phyloP scores from a whole-genome alignment of 2,888 invertebrate species.

The Pseudanteris insignis region DNA sequence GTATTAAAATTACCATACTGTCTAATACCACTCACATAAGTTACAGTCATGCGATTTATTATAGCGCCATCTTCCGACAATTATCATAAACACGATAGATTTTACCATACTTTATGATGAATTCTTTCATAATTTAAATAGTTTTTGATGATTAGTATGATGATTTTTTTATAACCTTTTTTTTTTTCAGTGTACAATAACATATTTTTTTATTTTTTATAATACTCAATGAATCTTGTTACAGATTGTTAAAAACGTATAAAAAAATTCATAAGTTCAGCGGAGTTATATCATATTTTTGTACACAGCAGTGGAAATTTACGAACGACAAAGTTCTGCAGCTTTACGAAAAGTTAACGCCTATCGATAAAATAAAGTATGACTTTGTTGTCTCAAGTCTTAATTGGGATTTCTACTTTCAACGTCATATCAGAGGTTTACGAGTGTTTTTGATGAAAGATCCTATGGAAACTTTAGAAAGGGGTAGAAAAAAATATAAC shows the following conservation, averaged over 20 bases:
- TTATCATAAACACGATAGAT: too few species aligned
- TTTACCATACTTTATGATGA: too few species aligned
- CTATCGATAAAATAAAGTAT: constrained; percentile 72
- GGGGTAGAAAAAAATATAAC: constrained; percentile 68
- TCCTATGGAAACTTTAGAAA: constrained; percentile 74
- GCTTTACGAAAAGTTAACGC: constrained; percentile 72
- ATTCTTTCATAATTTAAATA: too few species aligned
- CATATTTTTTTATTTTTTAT: constrained; percentile 5
- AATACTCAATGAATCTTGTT: too few species aligned
- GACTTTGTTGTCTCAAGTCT: constrained; percentile 76
- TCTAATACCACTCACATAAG: too few species aligned
- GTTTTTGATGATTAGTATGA: too few species aligned
- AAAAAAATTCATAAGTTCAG: constrained; percentile 78
- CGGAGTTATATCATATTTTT: constrained; percentile 79
- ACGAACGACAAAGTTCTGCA: constrained; percentile 70
- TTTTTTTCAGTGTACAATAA: background rate
- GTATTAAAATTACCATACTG: too few species aligned
- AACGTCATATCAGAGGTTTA: constrained; percentile 74
- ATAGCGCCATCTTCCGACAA: too few species aligned
- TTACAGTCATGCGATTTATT: too few species aligned
- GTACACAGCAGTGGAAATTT: constrained; percentile 79
- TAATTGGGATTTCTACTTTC: constrained; percentile 78
- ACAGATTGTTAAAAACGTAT: constrained; percentile 78
- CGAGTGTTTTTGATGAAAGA: constrained; percentile 81
- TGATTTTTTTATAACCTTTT: background rate